Evolutionary conservation across 2,113 vertebrate species (phyloP), one percentile per base, ranked within the genome.

Genomic region (Rafetus swinhoei): DNA sequence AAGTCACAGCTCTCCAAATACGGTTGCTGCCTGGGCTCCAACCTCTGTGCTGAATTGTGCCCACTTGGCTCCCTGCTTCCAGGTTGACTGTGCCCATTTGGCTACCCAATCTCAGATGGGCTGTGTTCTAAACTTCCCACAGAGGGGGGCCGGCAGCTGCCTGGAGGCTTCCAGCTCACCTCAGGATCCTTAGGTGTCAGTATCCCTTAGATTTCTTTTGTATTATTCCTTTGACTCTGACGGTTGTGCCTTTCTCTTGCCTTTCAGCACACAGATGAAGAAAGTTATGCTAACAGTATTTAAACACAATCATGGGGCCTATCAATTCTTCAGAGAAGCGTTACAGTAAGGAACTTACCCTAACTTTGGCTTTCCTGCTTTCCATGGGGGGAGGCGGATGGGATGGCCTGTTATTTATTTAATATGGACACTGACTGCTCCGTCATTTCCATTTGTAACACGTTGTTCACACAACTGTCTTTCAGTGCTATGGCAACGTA

Each of bases 211-310:
- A 72, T 35, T 50, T 4, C 57, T 57, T 56, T 13, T 50, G 21
- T 27, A 76, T 21, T 2, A 24, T 7, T 11, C 45, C 18, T 35
- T 54, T 19, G 18, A n/a, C 18, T 39, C 24, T 77, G 87, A 85
- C 14, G 3, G 13, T 22, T 11, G 7, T 3, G 13, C 32, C 4
- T 16, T 1, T 55, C n/a, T 65, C 65, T 86, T 54, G 72, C 60
- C 91, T 74, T 77, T 7, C 94, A 99, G 99, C 95, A 99, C 99
- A 62, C 99, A 99, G 98, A 99, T 99, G 99, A 99, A 99, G 98
- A 99, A 99, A 90, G 99, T 99, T 93, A 99, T 99, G 98, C 86
- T 99, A 91, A 99, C 99, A 0, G 99, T 99, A 86, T 99, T 99
- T 95, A 99, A 99, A 97, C 99, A 99, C 98, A 99, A 99, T 96